Conservation (phyloP, 2,797 vertebrate species). For the Artibeus jamaicensis region DNA sequence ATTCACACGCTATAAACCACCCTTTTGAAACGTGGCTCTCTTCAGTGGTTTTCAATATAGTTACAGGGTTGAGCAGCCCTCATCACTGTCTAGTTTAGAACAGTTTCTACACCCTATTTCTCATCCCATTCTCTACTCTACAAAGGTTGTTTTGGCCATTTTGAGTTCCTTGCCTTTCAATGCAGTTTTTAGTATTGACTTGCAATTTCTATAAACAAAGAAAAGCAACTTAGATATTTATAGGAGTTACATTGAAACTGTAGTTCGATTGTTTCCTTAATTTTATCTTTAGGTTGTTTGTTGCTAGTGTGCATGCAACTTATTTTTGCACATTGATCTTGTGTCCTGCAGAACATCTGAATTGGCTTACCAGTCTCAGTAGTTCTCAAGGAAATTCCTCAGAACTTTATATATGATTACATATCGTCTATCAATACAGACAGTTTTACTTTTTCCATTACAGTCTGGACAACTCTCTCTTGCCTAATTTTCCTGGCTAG, state of each 20-base stretch:
- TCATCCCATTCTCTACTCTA: background rate
- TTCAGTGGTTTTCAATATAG: background rate
- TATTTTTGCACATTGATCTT: background rate
- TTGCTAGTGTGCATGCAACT: background rate
- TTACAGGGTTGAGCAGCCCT: background rate
- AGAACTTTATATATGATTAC: background rate
- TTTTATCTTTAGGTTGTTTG: background rate
- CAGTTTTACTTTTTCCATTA: background rate
- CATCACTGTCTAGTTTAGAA: background rate
- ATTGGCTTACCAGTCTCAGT: background rate
- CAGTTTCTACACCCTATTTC: background rate
- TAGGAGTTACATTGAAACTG: background rate
- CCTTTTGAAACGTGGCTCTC: background rate
- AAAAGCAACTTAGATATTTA: background rate
- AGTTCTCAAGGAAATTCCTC: background rate
- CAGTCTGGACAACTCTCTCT: background rate
- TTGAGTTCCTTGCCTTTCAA: background rate
- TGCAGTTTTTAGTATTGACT: background rate
- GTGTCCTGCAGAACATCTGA: background rate
- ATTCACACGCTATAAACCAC: background rate
- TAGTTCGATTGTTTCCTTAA: background rate
- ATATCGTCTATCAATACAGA: too few species aligned
- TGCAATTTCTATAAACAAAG: background rate
- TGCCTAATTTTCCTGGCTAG: background rate
- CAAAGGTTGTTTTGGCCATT: background rate